Evolutionary conservation across 1,140 invertebrate species (phyloP).

Genomic region (Littorina saxatilis): DNA sequence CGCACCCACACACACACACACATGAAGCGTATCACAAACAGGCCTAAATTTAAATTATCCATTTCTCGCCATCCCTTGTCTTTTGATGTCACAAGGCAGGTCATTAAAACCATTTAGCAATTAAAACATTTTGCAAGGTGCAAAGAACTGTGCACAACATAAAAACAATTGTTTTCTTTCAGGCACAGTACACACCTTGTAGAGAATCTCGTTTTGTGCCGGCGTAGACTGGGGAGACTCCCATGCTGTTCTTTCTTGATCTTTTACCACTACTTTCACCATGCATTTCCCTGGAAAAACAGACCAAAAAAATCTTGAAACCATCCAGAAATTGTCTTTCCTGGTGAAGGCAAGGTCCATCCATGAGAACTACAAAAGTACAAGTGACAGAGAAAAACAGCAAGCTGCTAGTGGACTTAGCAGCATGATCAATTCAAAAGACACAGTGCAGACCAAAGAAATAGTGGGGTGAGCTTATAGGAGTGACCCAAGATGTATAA

Average conservation of each 20-base stretch:
- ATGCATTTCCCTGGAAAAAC: constrained; percentile 21
- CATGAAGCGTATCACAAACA: too few relatives aligned
- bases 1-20: too few relatives aligned
- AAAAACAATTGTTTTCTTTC: too few relatives aligned
- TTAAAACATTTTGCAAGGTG: too few relatives aligned
- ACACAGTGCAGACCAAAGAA: not conserved
- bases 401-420: not conserved
- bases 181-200: constrained; percentile 35
- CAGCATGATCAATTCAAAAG: not conserved
- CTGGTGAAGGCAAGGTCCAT: not conserved
- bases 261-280: not conserved
- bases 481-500: too few relatives aligned
- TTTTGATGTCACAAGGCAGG: too few relatives aligned
- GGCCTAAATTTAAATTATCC: too few relatives aligned
- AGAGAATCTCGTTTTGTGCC: not conserved
- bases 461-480: too few relatives aligned
- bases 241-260: not conserved
- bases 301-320: not conserved
- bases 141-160: too few relatives aligned
- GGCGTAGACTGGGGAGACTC: constrained; percentile 8
- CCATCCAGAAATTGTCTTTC: not conserved
- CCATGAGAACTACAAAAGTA: not conserved
- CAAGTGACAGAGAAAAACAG: too few relatives aligned
- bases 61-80: too few relatives aligned
- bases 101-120: too few relatives aligned